Conservation (phyloP, 2,888 invertebrate species). For the Drepanosiphum platanoidis region DNA sequence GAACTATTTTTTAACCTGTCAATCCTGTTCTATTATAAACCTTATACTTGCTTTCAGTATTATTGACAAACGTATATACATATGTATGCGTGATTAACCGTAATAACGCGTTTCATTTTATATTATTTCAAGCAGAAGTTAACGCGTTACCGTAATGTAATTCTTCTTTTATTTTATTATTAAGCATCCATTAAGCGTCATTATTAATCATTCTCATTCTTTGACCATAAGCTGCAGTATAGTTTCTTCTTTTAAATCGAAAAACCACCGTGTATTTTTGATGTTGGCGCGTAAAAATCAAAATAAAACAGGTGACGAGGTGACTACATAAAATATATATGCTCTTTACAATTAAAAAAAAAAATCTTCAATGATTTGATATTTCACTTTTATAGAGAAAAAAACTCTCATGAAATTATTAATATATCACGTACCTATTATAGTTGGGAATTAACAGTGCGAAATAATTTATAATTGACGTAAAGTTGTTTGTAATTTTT, state of each 20-base stretch:
- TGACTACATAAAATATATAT: no score
- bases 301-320: no score
- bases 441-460: constrained; percentile 9
- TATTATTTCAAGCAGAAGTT: background rate
- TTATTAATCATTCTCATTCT: no score
- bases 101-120: background rate
- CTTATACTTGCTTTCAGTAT: background rate
- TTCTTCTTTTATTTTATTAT: no score
- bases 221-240: background rate
- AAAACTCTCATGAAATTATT: background rate
- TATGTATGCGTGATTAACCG: background rate
- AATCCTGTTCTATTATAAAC: background rate
- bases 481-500: background rate
- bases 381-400: background rate
- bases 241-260: background rate
- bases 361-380: background rate
- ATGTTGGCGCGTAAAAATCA: no score
- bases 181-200: no score
- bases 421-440: background rate
- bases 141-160: no score
- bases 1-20: background rate
- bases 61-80: background rate
- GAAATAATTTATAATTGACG: background rate
- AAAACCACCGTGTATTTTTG: background rate
- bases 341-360: background rate